A percentile compares a stretch with the other conserved stretches of the same genome.
These are phyloP conservation scores for Himalopsyche kuldschensis DNA, from an alignment of 2,888 invertebrate species.

Conservation along the genomic window DNA sequence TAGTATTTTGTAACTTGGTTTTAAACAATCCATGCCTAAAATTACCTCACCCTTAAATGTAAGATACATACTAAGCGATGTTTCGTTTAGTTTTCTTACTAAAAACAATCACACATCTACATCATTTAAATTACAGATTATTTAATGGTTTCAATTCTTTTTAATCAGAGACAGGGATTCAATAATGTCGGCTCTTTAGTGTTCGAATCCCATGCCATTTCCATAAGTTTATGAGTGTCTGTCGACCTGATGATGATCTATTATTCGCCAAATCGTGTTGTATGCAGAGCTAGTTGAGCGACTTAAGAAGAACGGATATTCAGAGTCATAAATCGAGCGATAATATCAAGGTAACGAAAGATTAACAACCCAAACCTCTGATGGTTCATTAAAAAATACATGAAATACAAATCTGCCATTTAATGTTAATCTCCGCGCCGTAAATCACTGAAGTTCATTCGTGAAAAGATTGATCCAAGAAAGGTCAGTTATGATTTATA, in stretches of 20 bases:
- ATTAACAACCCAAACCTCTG: slow-evolving; percentile 20
- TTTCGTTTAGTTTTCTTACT: no score
- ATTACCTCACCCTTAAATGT: no score
- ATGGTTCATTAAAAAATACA: slow-evolving; percentile 22
- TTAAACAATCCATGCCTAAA: no score
- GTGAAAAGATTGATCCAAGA: not conserved
- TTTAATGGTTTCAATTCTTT: no score
- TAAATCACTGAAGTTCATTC: slow-evolving; percentile 7
- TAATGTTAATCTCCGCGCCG: slow-evolving; percentile 20
- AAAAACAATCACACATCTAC: no score
- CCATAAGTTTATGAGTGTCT: not conserved
- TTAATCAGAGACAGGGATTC: not conserved
- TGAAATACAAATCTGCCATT: slow-evolving; percentile 23
- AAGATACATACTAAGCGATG: no score
- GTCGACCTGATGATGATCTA: not conserved
- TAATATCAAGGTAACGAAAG: slow-evolving; percentile 22
- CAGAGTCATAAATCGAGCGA: not conserved
- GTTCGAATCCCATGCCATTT: not conserved
- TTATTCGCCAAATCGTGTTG: not conserved
- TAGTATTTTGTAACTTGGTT: not conserved
- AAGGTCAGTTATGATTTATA: not conserved
- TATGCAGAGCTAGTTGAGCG: not conserved
- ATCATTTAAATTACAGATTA: no score
- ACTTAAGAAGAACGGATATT: not conserved
- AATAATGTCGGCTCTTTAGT: not conserved